Evolutionary conservation across 2,888 invertebrate genomes (phyloP).

Genomic region (Cosmia trapezina): DNA sequence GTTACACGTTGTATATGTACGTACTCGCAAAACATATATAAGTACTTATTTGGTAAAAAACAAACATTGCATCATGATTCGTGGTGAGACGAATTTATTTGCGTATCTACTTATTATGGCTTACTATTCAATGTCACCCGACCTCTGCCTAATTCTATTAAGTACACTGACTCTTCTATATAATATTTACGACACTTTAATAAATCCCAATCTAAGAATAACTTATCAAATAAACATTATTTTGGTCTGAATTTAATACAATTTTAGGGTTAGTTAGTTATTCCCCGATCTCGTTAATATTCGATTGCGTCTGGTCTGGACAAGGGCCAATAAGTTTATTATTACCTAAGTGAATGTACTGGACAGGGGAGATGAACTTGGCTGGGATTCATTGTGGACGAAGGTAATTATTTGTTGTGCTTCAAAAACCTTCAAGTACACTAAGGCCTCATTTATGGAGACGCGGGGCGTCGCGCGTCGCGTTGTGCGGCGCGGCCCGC

Average conservation of each 20-base stretch:
- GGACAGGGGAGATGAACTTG: constrained; percentile 30
- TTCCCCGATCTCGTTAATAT: constrained; percentile 66
- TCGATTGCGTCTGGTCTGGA: constrained; percentile 44
- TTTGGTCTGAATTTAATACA: constrained; percentile 24
- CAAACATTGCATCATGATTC: neutral
- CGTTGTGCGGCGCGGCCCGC: too few relatives aligned
- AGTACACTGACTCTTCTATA: neutral
- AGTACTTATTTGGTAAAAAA: neutral
- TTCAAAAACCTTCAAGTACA: neutral
- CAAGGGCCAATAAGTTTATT: constrained; percentile 32
- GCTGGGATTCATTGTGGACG: neutral
- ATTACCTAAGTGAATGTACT: constrained; percentile 33
- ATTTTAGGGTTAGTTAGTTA: constrained; percentile 21
- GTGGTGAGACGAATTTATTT: neutral
- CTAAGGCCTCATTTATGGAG: too few relatives aligned
- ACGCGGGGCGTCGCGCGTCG: too few relatives aligned
- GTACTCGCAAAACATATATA: too few relatives aligned
- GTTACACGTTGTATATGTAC: too few relatives aligned
- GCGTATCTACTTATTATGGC: too few relatives aligned
- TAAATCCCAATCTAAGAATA: constrained; percentile 2
- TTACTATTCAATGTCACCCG: neutral
- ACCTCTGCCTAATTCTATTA: neutral
- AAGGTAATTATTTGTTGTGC: neutral
- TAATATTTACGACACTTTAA: constrained; percentile 10
- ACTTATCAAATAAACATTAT: constrained; percentile 23